phyloP scores from a whole-genome alignment of 2,797 vertebrate genomes.

The Okamejei kenojei region DNA sequence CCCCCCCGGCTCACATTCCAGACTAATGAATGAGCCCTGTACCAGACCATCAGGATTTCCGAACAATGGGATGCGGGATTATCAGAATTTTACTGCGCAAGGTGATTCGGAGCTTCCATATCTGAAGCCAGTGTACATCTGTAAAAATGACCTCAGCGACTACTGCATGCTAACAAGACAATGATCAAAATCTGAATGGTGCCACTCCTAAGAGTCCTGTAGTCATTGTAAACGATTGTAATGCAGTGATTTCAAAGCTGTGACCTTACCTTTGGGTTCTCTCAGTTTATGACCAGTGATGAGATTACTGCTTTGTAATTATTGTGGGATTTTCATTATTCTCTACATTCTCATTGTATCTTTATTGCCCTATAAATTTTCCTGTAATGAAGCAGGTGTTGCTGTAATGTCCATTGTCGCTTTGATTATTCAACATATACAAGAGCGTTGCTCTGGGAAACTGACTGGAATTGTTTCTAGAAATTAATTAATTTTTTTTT shows the following conservation, averaged over 20 bases:
- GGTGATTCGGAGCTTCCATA: background rate
- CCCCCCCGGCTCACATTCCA: no score
- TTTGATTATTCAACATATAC: background rate
- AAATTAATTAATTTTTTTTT: background rate
- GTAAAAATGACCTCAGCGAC: background rate
- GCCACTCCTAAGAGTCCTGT: background rate
- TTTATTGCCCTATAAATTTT: background rate
- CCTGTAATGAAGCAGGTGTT: background rate
- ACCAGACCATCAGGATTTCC: background rate
- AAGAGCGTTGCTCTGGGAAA: background rate
- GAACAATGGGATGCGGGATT: background rate
- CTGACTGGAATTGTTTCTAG: background rate
- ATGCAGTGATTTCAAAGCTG: background rate
- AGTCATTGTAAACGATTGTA: background rate
- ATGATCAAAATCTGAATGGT: background rate
- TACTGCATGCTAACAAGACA: background rate
- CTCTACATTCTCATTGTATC: background rate
- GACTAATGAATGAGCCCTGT: no score
- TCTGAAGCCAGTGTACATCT: background rate
- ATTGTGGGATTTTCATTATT: background rate
- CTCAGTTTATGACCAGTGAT: background rate
- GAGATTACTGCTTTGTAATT: background rate
- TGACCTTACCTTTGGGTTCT: background rate
- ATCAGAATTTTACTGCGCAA: background rate
- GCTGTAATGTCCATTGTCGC: background rate